Evolutionary conservation across 2,888 invertebrate genomes (phyloP).

Genomic region (Calameuta idolon): DNA sequence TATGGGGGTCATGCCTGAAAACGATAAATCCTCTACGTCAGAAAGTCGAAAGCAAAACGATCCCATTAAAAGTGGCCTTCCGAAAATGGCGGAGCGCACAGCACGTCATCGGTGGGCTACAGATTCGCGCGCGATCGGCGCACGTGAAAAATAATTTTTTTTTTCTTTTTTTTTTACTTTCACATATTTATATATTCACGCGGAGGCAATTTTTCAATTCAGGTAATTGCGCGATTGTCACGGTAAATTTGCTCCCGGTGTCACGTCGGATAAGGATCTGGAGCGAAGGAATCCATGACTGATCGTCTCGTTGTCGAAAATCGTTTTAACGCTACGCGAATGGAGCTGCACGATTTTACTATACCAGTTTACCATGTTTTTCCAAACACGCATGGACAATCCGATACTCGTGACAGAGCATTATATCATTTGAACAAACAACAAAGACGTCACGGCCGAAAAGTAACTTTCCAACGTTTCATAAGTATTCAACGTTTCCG

Average conservation of each 20-base stretch:
- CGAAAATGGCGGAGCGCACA: background rate
- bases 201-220: conserved; percentile 9
- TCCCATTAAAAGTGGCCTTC: background rate
- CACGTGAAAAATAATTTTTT: background rate
- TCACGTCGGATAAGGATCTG: conserved; percentile 39
- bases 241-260: conserved; percentile 5
- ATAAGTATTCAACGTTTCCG: background rate
- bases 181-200: background rate
- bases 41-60: background rate
- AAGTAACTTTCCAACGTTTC: background rate
- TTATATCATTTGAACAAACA: background rate
- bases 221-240: conserved; percentile 13
- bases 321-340: conserved; percentile 34
- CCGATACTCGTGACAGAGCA: conserved; percentile 16
- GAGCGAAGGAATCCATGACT: conserved; percentile 46
- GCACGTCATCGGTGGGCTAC: background rate
- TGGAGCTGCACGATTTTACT: conserved; percentile 1
- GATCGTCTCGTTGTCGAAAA: conserved; percentile 39
- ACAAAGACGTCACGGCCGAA: background rate
- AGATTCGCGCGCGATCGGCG: background rate
- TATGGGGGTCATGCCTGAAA: background rate
- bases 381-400: conserved; percentile 17
- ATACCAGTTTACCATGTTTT: conserved; percentile 2
- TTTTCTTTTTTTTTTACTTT: background rate
- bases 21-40: background rate